Base-by-base conservation (phyloP, 2,888 invertebrate genomes). In the Tachystola acroxantha region DNA sequence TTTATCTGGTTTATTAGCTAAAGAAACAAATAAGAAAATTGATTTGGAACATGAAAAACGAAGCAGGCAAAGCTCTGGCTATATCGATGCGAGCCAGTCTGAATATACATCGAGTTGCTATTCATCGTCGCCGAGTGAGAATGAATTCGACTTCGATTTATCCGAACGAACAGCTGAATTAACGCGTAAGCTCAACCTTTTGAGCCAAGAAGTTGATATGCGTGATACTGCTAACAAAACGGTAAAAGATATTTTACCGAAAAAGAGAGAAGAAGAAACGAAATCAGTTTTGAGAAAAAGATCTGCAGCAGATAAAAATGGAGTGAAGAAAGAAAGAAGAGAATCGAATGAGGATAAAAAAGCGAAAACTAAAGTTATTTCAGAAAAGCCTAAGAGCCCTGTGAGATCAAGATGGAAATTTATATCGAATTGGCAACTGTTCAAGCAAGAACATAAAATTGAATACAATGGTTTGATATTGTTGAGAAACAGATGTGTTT, bases 401-500 rank as follows among this genome's bases (percentile, higher is more conserved):
- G 51, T 46, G 12, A 64, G 57, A 60, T 87, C 89, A 1, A 73
- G 64, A 43, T 81, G 84, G 52, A 72, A 89, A 43, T 58, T 88
- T 58, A 34, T 78, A 57, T 42, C 78, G 45, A 62, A 89, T 64
- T 93, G 91, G 89, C 81, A 77, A 37, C 72, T 79, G 34, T 91
- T 92, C 56, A 90, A 89, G 50, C 45, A 58, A 16, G 90, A 89
- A 26, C 88, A 91, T 59, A 88, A 87, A 2, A 53, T 67, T 0
- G 90, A 93, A 43, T 89, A 89, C 38, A 52, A 64, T 1, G 84
- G 78, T 45, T 88, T 94, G 10, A 76, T 77, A 33, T 58, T 72
- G 10, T 63, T 91, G 32, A 78, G 91, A 29, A 93, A 93, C 52
- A 89, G 88, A 50, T 95, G 95, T 65, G 60, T 93, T 36, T 88